Conservation (phyloP, 2,797 vertebrate genomes). For the Coccyzus lansbergi region DNA sequence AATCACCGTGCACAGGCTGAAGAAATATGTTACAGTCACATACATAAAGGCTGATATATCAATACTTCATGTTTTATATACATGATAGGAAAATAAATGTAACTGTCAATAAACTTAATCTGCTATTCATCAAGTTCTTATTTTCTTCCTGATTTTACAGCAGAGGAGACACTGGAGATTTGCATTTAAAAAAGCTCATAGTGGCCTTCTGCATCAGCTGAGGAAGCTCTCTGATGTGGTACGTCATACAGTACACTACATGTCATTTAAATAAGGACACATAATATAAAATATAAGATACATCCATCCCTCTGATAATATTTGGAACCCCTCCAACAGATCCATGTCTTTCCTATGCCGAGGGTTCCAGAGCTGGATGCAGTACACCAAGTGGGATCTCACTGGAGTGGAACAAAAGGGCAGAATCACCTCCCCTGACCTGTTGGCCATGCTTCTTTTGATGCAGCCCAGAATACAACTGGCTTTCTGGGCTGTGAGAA, state of each 20-base stretch:
- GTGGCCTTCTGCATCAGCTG: background rate
- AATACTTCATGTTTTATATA: conserved; percentile 35
- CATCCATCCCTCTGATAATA: background rate
- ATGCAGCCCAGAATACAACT: no score
- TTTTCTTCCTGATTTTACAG: conserved; percentile 36
- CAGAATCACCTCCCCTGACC: no score
- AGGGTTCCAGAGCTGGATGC: no score
- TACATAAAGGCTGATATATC: conserved; percentile 50
- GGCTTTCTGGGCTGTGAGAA: no score
- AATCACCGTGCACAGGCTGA: background rate
- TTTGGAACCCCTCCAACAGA: no score
- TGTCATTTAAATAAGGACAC: background rate
- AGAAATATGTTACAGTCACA: conserved; percentile 34
- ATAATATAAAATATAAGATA: conserved; percentile 30
- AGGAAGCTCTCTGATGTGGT: background rate
- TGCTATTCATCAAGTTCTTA: conserved; percentile 32
- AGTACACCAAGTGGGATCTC: no score
- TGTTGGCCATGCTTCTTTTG: no score
- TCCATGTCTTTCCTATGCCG: no score
- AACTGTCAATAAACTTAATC: conserved; percentile 49
- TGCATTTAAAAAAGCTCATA: background rate
- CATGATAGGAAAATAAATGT: conserved; percentile 52
- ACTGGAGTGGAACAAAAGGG: no score
- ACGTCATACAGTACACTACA: background rate
- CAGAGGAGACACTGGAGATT: background rate